phyloP scores from a whole-genome alignment of 2,888 invertebrate species.

The Sturmia bella region DNA sequence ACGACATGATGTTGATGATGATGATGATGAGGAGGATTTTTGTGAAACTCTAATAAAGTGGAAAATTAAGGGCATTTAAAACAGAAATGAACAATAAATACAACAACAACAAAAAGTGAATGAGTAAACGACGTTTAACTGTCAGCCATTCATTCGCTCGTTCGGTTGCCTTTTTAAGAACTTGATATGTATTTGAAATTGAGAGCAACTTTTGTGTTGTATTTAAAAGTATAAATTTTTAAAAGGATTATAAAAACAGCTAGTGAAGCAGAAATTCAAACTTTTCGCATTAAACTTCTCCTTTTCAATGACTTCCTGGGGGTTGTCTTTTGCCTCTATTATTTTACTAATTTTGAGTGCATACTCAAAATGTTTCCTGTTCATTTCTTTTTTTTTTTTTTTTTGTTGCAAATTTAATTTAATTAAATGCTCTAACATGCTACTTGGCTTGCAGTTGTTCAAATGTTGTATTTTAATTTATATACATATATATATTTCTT shows the following conservation, averaged over 20 bases:
- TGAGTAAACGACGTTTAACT: not conserved
- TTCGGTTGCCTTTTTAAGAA: conserved; percentile 2
- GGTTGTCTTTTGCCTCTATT: not conserved
- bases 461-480: too few species aligned
- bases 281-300: not conserved
- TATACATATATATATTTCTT: too few species aligned
- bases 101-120: conserved; percentile 19
- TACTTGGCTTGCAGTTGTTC: too few species aligned
- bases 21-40: conserved; percentile 50
- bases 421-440: not conserved
- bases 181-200: conserved; percentile 46
- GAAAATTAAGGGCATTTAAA: conserved; percentile 61
- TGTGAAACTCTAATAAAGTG: conserved; percentile 69
- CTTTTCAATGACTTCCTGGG: not conserved
- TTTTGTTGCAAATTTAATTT: not conserved
- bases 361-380: not conserved
- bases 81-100: conserved; percentile 59
- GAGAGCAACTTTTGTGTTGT: conserved; percentile 16
- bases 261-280: conserved; percentile 15
- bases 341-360: not conserved
- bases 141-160: not conserved
- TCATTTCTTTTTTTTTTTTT: not conserved
- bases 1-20: conserved; percentile 29
- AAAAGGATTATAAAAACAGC: conserved; percentile 27
- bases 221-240: conserved; percentile 5